These are phyloP conservation scores for Poecilus cupreus DNA, from an alignment of 2,888 invertebrate genomes.

Conservation along the genomic window DNA sequence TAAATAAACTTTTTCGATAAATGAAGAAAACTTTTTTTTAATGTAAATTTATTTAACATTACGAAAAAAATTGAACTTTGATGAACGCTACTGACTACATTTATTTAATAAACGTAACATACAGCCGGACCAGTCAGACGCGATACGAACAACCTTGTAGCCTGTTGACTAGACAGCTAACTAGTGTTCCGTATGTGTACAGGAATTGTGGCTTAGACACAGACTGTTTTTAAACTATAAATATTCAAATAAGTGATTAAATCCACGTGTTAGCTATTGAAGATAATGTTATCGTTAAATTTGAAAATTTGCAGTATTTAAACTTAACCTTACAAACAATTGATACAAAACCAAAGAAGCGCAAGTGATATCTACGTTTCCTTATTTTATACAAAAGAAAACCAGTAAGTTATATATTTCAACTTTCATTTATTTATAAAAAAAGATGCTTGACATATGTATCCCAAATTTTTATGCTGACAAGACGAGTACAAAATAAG, in stretches of 20 bases:
- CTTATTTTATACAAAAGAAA: too few species aligned
- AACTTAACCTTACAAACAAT: neutral
- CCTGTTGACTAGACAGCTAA: neutral
- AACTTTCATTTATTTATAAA: neutral
- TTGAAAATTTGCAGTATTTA: neutral
- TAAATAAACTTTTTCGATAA: neutral
- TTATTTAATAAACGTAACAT: too few species aligned
- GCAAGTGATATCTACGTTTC: neutral
- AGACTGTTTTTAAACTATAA: neutral
- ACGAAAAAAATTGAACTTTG: too few species aligned
- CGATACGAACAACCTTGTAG: neutral
- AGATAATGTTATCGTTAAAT: neutral
- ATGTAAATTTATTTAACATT: too few species aligned
- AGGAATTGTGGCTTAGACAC: too few species aligned
- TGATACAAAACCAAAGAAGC: neutral
- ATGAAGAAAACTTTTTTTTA: too few species aligned
- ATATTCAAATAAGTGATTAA: neutral
- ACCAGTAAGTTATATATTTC: neutral
- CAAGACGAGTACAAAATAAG: too few species aligned
- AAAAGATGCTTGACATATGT: too few species aligned
- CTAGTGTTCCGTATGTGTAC: too few species aligned
- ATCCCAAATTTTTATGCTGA: too few species aligned
- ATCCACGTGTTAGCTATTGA: neutral
- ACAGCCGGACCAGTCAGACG: too few species aligned
- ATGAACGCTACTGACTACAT: neutral